Base-by-base conservation (phyloP, 2,113 vertebrate species). In the Gymnobelideus leadbeateri region DNA sequence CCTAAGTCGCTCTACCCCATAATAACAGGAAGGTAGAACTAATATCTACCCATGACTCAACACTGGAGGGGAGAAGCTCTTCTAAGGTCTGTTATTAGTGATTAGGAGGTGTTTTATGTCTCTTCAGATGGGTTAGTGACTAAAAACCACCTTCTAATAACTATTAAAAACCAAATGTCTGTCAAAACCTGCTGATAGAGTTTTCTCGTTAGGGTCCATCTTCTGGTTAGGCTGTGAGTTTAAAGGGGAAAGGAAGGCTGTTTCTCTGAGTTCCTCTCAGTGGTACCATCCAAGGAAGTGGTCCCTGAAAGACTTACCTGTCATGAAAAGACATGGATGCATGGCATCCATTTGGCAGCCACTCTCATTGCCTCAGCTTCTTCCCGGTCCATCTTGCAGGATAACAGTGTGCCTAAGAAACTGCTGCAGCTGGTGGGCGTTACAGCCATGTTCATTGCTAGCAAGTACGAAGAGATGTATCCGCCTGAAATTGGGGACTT, bases 391-490 rank as follows among this genome's bases (percentile, higher is more conserved):
- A 21, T 23, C 7, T 89, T 91, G 25, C 92, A 99, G 99, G 98
- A 98, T 89, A 98, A 99, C 47, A 97, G 98, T 95, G 99, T 99
- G 92, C 97, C 99, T 51, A 99, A 99, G 97, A 99, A 97, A 51
- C 98, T 98, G 90, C 96, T 99, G 53, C 99, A 99, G 97, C 98
- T 99, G 23, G 99, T 99, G 50, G 99, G 99, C 0, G 98, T 99
- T n/a, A 99, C 99, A 0, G 98, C 99, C 89, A 99, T 99, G 99
- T 99, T 99, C 46, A 96, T 99, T 94, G 99, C 99, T n/a, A 99
- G 99, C 93, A 99, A 99, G 97, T 99, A 99, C 0, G 99, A 99
- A 98, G 99, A 99, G 97, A 98, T 98, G 96, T 98, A 98, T 96
- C 98, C 98, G 6, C 99, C 98, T 0, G 93, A 97, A 97, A 98